Evolutionary conservation across 2,113 vertebrate genomes (phyloP), one percentile per base, ranked within the genome.

Genomic region (Leptobrachium leishanense): DNA sequence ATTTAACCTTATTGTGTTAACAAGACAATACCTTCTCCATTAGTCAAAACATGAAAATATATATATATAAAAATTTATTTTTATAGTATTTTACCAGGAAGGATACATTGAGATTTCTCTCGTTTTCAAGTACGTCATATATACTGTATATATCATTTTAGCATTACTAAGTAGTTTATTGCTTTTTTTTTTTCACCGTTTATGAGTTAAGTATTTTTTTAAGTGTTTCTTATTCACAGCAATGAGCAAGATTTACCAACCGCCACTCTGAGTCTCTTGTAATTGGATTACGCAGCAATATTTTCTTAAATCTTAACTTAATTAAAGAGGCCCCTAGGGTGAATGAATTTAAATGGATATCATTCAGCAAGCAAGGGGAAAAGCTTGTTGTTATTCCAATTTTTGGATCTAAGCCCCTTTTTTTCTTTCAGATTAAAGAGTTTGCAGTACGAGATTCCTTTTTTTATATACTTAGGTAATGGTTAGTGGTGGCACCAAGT

Each of bases 201-300:
- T n/a, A n/a, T n/a, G n/a, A n/a, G n/a, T n/a, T n/a, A n/a, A n/a
- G n/a, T n/a, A n/a, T n/a, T n/a, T n/a, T n/a, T n/a, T n/a, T n/a
- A 6, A 20, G 55, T 3, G 9, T 44, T 55, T 75, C 50, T n/a
- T 55, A 41, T 72, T 6, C 50, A 55, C 13, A 72, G 31, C 50
- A 39, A 1, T 55, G 74, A 13, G 15, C 6, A 10, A 67, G 64
- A 67, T 57, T 76, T 76, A 41, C 54, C 67, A 76, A 43, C 66
- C 44, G 40, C 74, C 50, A 43, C n/a, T 64, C 15, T 54, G 65
- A 39, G 44, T 76, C 57, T 11, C 7, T 57, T 68, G 63, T 68
- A 76, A 76, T 76, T 76, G 74, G 74, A 76, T 76, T 76, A 76
- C 68, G 31, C 64, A 76, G 9, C 66, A 65, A 76, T 76, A 76